Evolutionary conservation across 2,888 invertebrate genomes (phyloP).

Genomic region (Caenorhabditis imperialis): DNA sequence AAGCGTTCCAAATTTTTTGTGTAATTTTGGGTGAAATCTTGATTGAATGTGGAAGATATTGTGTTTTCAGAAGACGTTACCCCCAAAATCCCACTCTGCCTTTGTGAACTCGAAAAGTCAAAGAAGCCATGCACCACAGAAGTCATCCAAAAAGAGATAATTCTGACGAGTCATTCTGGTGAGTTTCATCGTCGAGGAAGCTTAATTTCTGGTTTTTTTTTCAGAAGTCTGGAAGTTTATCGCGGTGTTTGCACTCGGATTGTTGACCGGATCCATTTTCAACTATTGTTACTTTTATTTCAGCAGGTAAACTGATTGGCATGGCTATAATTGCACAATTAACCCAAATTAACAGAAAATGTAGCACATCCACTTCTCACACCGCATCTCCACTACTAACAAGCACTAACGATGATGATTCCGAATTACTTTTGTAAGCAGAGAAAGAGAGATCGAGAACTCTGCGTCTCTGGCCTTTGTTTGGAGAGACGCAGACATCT

Average conservation of each 20-base stretch:
- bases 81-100: slow-evolving; percentile 17
- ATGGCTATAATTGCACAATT: no score
- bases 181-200: no score
- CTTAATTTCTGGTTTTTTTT: no score
- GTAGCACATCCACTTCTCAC: no score
- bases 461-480: no score
- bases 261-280: slow-evolving; percentile 48
- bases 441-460: no score
- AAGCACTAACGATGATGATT: no score
- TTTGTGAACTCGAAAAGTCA: slow-evolving; percentile 17
- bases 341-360: slow-evolving; percentile 26
- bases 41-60: no score
- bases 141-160: slow-evolving; percentile 60
- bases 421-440: no score
- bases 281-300: slow-evolving; percentile 45
- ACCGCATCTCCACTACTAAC: no score
- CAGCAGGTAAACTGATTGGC: slow-evolving; percentile 47
- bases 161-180: slow-evolving; percentile 15
- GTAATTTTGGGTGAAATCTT: no score
- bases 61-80: slow-evolving; percentile 27
- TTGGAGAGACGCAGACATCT: no score
- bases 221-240: slow-evolving; percentile 45
- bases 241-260: slow-evolving; percentile 43
- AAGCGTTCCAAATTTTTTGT: slow-evolving; percentile 85
- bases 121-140: slow-evolving; percentile 54